These are phyloP conservation scores for Prietella phreatophila DNA, from an alignment of 2,113 vertebrate genomes.

Conservation along the genomic window DNA sequence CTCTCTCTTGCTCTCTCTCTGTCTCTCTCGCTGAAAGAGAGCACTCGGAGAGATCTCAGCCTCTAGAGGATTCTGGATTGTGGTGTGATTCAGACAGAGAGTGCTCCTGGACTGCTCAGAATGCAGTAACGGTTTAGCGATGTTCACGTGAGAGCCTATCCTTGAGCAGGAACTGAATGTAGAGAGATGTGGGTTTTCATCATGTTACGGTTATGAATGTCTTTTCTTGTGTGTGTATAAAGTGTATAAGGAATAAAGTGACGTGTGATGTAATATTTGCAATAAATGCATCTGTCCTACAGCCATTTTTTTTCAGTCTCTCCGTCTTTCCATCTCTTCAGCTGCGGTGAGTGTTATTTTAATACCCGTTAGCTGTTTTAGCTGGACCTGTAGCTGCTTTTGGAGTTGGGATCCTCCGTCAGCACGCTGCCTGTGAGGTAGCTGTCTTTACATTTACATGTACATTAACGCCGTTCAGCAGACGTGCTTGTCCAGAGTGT, in stretches of 20 bases:
- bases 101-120: neutral
- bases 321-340: neutral
- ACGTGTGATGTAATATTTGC: too few relatives aligned
- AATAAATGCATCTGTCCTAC: too few relatives aligned
- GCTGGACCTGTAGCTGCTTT: neutral
- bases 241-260: too few relatives aligned
- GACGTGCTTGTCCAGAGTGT: too few relatives aligned
- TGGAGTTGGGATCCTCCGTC: neutral
- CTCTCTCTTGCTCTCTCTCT: too few relatives aligned
- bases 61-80: conserved; percentile 40
- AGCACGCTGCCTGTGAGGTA: neutral
- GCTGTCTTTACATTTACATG: too few relatives aligned
- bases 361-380: neutral
- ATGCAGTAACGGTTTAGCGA: neutral
- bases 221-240: neutral
- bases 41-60: conserved; percentile 16
- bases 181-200: neutral
- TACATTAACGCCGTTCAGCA: too few relatives aligned
- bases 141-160: neutral
- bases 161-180: neutral
- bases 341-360: neutral
- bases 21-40: neutral
- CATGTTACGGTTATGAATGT: neutral
- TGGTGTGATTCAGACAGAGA: neutral
- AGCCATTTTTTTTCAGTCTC: neutral